These are phyloP conservation scores for Heliconius hortense DNA, from an alignment of 2,888 invertebrate species.

Conservation along the genomic window DNA sequence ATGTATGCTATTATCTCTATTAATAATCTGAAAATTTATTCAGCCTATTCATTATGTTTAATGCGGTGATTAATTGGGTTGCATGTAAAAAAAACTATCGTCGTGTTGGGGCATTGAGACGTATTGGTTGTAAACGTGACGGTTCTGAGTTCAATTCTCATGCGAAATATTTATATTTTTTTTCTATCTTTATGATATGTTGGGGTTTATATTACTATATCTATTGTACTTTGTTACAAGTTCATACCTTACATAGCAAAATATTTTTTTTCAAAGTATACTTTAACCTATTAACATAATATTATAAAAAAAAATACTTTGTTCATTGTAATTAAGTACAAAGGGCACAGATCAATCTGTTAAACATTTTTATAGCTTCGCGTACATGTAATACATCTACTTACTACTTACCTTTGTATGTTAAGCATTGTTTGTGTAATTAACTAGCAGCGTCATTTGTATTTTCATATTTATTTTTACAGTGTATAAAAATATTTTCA, in stretches of 20 bases:
- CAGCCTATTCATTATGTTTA: conserved; percentile 20
- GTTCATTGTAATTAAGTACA: neutral
- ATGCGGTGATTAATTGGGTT: conserved; percentile 12
- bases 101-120: no score
- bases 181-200: no score
- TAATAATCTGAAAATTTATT: conserved; percentile 50
- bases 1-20: conserved; percentile 57
- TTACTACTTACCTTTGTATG: conserved; percentile 1
- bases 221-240: no score
- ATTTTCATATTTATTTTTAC: neutral
- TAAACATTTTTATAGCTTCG: conserved; percentile 4
- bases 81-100: neutral
- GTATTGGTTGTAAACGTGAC: neutral
- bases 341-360: conserved; percentile 5
- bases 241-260: no score
- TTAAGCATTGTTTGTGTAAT: neutral
- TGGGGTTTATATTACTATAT: no score
- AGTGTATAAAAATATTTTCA: no score
- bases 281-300: neutral
- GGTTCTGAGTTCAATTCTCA: neutral
- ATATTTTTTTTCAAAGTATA: no score
- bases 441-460: neutral
- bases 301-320: neutral
- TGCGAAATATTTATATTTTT: no score
- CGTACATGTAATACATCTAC: neutral